Base-by-base conservation (phyloP, 2,888 invertebrate species). In the Cryptophagus acutangulus region DNA sequence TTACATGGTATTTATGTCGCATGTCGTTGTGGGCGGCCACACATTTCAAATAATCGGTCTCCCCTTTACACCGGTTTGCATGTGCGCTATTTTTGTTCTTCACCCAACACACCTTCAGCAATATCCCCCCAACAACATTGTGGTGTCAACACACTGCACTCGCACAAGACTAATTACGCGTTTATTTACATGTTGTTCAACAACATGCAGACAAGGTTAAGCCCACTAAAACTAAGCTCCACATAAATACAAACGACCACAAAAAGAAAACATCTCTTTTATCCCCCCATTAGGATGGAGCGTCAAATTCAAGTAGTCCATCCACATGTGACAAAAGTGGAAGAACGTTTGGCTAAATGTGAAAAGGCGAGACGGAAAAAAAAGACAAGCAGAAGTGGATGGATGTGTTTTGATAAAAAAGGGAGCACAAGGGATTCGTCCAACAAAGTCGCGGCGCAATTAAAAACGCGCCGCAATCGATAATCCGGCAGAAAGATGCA, bases 391-490 rank as follows among this genome's bases (percentile, higher is more conserved):
- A 20, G 9, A 9, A 20, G 20, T 20, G 20, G 9, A 20, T 6
- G 20, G 9, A 20, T 20, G 9, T 20, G 9, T 6, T 20, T 20
- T 6, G 9, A 20, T 20, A 9, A 20, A 20, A 20, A 20, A 20
- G 5, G 20, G 20, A 20, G 9, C 6, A 20, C 20, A 9, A 20
- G 20, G 5, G 20, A 20, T 6, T 20, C 9, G 20, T 6, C 5
- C 9, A 20, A 20, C 9, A 9, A 20, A 6, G 5, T 20, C 20
- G 6, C 9, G 20, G 26, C 26, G 26, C 26, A 26, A 26, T 26
- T 26, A 57, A 57, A 57, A 57, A 57, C 55, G 54, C 56, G 56
- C 56, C 54, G 53, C 54, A 55, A 57, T 57, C 57, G 54, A 57
- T 57, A 57, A 52, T 49, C 49, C 52, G 35, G 35, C 45, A 43